Conservation (phyloP, 2,113 vertebrate species). For the Marmota flaviventris region DNA sequence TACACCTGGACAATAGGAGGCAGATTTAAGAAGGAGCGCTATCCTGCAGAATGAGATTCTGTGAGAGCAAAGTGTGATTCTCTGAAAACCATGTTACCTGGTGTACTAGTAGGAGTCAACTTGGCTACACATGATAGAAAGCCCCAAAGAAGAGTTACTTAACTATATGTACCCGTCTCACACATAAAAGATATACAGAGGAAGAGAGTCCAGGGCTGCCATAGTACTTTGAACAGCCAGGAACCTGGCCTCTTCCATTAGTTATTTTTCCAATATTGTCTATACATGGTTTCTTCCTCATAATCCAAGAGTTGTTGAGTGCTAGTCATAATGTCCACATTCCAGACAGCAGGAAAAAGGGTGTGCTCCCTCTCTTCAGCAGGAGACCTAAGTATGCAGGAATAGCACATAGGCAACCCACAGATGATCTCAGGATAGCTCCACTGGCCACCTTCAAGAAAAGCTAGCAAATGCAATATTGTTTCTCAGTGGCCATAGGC, state of each 20-base stretch:
- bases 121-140: background rate
- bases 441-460: background rate
- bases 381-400: too few relatives aligned
- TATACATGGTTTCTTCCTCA: background rate
- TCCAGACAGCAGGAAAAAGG: background rate
- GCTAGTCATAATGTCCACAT: background rate
- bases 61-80: background rate
- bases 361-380: background rate
- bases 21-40: background rate
- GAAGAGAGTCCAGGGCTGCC: too few relatives aligned
- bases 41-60: background rate
- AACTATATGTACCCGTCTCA: background rate
- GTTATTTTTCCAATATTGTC: fast-evolving
- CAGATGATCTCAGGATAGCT: background rate
- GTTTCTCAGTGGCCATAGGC: background rate
- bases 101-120: background rate
- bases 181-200: background rate
- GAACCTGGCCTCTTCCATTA: background rate
- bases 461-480: background rate
- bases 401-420: too few relatives aligned
- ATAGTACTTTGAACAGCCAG: background rate
- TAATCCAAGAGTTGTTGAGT: background rate
- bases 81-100: background rate
- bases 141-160: background rate
- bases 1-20: background rate